Conservation (phyloP, 1,140 invertebrate species). For the Drosophila pruinosa region DNA sequence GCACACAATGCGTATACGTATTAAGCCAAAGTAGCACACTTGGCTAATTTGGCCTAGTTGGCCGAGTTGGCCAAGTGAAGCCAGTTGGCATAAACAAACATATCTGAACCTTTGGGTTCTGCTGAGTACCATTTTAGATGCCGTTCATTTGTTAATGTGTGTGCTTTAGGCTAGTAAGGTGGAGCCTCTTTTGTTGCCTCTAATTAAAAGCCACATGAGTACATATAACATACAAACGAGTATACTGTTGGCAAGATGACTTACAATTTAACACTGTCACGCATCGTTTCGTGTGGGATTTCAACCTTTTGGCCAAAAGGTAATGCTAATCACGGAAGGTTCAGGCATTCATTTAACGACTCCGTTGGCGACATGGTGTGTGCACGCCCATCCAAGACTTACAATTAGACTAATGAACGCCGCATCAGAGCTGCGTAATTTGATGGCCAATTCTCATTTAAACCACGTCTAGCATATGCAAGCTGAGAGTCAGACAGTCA, state of each 20-base stretch:
- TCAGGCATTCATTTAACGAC: constrained; percentile 26
- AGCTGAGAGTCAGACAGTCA: neutral
- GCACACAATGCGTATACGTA: constrained; percentile 1
- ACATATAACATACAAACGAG: constrained; percentile 33
- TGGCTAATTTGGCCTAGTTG: constrained; percentile 59
- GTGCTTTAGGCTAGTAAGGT: constrained; percentile 49
- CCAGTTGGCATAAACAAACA: constrained; percentile 4
- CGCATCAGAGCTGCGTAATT: constrained; percentile 72
- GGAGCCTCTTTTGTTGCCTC: constrained; percentile 56
- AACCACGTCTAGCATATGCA: constrained; percentile 21
- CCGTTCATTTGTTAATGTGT: constrained; percentile 76
- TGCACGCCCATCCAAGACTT: constrained; percentile 55
- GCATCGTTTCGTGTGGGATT: constrained; percentile 68
- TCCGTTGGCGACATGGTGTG: constrained; percentile 4
- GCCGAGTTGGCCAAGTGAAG: constrained; percentile 30
- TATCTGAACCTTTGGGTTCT: neutral
- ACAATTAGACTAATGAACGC: constrained; percentile 80
- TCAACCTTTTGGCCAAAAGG: constrained; percentile 46
- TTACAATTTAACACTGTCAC: constrained; percentile 75
- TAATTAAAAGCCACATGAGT: constrained; percentile 69
- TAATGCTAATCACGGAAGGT: constrained; percentile 65
- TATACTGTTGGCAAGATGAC: constrained; percentile 25
- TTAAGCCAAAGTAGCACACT: constrained; percentile 26
- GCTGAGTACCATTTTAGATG: constrained; percentile 49
- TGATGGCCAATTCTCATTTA: constrained; percentile 65